Percentiles rank a stretch among this genome's conserved stretches.
phyloP scores from a whole-genome alignment of 2,113 vertebrate genomes.

The Ceyx margarethae region DNA sequence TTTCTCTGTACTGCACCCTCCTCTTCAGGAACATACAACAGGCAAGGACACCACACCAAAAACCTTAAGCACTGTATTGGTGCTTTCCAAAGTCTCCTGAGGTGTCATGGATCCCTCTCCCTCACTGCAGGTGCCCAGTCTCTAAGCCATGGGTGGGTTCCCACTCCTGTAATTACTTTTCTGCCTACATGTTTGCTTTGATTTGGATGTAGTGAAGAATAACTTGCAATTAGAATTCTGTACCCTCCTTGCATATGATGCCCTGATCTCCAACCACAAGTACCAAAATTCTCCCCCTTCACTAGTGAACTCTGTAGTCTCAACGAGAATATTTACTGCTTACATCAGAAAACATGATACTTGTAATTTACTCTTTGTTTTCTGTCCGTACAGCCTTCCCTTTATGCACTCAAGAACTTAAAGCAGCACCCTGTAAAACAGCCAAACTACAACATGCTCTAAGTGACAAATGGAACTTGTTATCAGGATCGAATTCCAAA shows the following conservation, averaged over 20 bases:
- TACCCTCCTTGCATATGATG: fast-evolving
- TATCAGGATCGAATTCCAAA: not conserved
- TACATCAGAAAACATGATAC: not conserved
- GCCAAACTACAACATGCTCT: not conserved
- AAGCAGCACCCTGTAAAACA: not conserved
- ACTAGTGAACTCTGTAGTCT: not conserved
- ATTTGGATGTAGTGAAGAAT: not conserved
- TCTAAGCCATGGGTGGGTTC: not conserved
- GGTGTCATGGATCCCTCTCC: not conserved
- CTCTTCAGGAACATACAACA: not conserved
- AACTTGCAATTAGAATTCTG: not conserved
- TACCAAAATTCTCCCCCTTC: not conserved
- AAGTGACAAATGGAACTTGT: not conserved
- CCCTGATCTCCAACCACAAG: not conserved
- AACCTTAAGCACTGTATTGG: fast-evolving
- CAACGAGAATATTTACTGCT: not conserved
- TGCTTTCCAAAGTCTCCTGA: not conserved
- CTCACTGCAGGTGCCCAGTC: not conserved
- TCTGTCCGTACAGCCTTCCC: not conserved
- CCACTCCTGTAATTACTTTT: not conserved
- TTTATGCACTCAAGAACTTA: not conserved
- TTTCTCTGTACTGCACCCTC: not conserved
- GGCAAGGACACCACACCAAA: not conserved
- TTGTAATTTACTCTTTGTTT: not conserved
- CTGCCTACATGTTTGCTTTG: not conserved